A percentile compares a stretch with the other conserved stretches of the same genome.
Evolutionary conservation across 2,888 invertebrate genomes (phyloP).

Genomic region (Plebejus anna): DNA sequence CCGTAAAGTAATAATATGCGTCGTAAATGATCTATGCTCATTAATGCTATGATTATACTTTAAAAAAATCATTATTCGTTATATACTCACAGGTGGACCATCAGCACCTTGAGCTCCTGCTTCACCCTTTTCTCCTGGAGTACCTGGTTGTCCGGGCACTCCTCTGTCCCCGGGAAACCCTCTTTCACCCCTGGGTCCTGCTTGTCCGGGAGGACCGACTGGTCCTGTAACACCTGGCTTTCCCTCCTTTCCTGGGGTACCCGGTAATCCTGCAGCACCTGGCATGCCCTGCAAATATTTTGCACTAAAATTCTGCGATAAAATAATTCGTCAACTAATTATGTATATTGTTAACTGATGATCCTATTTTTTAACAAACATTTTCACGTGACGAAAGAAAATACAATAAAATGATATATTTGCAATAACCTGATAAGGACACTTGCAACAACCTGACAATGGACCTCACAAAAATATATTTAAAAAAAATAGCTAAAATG

Average conservation of each 20-base stretch:
- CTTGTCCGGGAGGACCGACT: constrained; percentile 79
- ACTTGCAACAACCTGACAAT: no score
- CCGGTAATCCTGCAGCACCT: constrained; percentile 86
- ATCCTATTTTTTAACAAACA: no score
- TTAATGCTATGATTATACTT: neutral
- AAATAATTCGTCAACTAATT: no score
- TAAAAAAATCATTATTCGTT: neutral
- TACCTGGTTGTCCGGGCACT: constrained; percentile 83
- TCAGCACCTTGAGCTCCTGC: constrained; percentile 84
- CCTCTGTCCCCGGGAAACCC: constrained; percentile 90
- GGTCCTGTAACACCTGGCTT: constrained; percentile 85
- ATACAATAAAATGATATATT: neutral
- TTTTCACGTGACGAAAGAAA: no score
- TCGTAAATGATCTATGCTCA: neutral
- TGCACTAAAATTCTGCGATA: neutral
- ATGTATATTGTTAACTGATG: no score
- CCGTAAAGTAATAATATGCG: no score
- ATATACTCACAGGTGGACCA: constrained; percentile 80
- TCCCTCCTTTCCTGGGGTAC: constrained; percentile 90
- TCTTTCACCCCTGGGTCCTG: constrained; percentile 82
- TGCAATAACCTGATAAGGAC: no score
- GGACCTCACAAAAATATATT: no score
- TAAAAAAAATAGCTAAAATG: no score
- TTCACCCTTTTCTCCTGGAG: constrained; percentile 82
- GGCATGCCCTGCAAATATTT: constrained; percentile 81